phyloP scores from a whole-genome alignment of 2,113 vertebrate species.

The Laticauda colubrina region DNA sequence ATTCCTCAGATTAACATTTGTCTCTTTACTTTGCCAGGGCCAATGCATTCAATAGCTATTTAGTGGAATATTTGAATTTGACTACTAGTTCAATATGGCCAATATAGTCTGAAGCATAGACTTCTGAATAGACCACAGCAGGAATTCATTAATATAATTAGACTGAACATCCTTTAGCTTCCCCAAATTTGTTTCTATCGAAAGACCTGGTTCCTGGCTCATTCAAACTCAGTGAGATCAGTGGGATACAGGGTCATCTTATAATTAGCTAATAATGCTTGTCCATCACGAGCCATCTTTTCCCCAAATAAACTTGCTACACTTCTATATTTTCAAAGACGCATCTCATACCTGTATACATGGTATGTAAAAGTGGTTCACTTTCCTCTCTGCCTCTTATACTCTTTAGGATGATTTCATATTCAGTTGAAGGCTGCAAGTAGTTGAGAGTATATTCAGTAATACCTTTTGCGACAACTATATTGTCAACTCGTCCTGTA shows the following conservation, averaged over 20 bases:
- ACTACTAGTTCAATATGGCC: not conserved
- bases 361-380: constrained; percentile 74
- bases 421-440: constrained; percentile 88
- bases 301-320: not conserved
- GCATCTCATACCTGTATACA: constrained; percentile 82
- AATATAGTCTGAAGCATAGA: not conserved
- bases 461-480: constrained; percentile 80
- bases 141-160: not conserved
- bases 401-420: constrained; percentile 84
- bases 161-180: not conserved
- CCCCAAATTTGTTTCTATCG: not conserved
- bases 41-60: not conserved
- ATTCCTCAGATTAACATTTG: not conserved
- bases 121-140: not conserved
- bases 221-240: not conserved
- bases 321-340: not conserved
- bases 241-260: not conserved
- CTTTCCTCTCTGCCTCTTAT: constrained; percentile 88
- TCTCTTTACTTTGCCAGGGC: not conserved
- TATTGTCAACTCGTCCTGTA: constrained; percentile 85
- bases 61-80: not conserved
- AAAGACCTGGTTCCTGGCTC: not conserved
- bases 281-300: not conserved
- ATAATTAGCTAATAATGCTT: not conserved
- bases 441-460: constrained; percentile 80